A percentile compares a stretch with the other conserved stretches of the same genome.
phyloP scores from a whole-genome alignment of 2,113 vertebrate genomes.

The Lycaon pictus region DNA sequence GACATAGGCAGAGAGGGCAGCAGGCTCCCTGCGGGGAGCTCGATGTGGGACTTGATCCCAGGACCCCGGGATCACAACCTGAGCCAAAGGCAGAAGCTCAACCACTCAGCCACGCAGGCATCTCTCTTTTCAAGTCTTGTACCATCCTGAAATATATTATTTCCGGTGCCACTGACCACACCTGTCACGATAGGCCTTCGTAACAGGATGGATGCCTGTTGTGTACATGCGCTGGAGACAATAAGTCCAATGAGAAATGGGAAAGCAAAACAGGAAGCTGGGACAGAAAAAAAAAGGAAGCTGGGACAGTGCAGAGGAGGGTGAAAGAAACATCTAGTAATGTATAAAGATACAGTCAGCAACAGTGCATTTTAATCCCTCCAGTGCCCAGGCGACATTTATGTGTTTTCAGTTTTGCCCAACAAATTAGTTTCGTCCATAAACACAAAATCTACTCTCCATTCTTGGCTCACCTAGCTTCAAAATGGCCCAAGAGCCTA shows the following conservation, averaged over 20 bases:
- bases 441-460: neutral
- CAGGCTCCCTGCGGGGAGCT: too few relatives aligned
- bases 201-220: neutral
- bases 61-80: too few relatives aligned
- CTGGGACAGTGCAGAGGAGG: neutral
- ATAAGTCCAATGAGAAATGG: neutral
- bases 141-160: too few relatives aligned
- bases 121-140: too few relatives aligned
- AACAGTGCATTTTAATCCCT: neutral
- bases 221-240: neutral
- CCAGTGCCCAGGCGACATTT: neutral
- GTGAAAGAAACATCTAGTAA: neutral
- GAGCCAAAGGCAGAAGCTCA: too few relatives aligned
- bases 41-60: too few relatives aligned
- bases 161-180: neutral
- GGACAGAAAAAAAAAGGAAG: neutral
- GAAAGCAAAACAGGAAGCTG: neutral
- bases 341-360: neutral
- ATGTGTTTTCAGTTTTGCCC: conserved; percentile 11
- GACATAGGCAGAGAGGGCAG: too few relatives aligned
- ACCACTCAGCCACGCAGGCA: too few relatives aligned
- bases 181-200: neutral
- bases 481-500: neutral
- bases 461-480: conserved; percentile 31
- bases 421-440: neutral